phyloP scores from a whole-genome alignment of 2,888 invertebrate species.

The Ecliptopera silaceata region DNA sequence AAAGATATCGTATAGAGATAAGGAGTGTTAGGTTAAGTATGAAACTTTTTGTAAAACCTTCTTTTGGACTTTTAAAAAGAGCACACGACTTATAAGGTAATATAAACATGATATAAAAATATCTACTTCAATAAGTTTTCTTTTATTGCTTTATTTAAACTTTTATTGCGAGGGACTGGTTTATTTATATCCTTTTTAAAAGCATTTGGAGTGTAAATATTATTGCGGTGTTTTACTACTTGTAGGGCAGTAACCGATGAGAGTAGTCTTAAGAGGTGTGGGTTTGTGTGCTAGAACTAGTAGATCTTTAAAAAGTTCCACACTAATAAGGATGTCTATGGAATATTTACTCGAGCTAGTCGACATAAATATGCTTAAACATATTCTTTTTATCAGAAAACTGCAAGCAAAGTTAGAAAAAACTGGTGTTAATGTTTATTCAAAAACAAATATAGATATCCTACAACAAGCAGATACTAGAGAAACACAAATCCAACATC shows the following conservation, averaged over 20 bases:
- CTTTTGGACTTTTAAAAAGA: conserved; percentile 7
- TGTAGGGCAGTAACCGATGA: not conserved
- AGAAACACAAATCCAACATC: too few relatives aligned
- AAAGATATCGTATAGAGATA: conserved; percentile 17
- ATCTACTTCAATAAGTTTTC: conserved; percentile 10
- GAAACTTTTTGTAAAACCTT: conserved; percentile 9
- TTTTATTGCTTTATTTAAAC: conserved; percentile 11
- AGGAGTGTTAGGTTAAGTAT: conserved; percentile 2
- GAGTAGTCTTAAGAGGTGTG: not conserved
- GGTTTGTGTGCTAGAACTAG: not conserved
- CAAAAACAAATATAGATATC: too few relatives aligned
- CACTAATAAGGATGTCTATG: too few relatives aligned
- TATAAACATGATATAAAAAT: conserved; percentile 11
- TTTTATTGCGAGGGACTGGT: conserved; percentile 1
- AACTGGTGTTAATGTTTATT: too few relatives aligned
- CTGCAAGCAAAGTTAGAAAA: too few relatives aligned
- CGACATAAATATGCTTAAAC: too few relatives aligned
- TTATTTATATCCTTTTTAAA: not conserved
- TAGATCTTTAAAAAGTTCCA: too few relatives aligned
- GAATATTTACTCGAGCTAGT: too few relatives aligned
- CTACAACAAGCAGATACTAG: too few relatives aligned
- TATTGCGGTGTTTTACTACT: not conserved
- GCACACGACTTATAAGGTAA: conserved; percentile 5
- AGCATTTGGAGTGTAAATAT: not conserved
- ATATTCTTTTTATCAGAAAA: too few relatives aligned